These are phyloP conservation scores for Centropristis striata DNA, from an alignment of 2,113 vertebrate species.

Conservation along the genomic window DNA sequence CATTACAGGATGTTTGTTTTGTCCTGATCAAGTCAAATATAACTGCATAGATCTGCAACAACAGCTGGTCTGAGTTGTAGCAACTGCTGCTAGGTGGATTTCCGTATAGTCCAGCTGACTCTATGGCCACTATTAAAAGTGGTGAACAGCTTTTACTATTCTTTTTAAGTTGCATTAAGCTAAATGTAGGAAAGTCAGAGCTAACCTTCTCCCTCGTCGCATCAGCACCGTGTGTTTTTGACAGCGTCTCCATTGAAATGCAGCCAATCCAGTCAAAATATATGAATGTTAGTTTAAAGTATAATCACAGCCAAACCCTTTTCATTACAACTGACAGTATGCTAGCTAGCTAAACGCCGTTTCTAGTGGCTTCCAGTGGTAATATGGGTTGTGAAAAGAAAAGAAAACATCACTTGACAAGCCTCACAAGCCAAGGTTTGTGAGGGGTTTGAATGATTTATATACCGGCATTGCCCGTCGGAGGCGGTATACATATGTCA, in stretches of 20 bases:
- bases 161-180: not conserved
- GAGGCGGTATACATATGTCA: too few relatives aligned
- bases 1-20: not conserved
- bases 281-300: not conserved
- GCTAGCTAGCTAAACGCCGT: conserved; percentile 6
- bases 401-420: conserved; percentile 47
- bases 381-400: conserved; percentile 14
- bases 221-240: conserved; percentile 59
- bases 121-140: rapidly evolving
- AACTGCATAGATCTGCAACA: conserved; percentile 13
- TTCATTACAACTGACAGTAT: not conserved
- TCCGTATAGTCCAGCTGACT: not conserved
- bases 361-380: not conserved
- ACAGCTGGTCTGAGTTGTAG: conserved; percentile 39
- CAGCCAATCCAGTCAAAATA: conserved; percentile 10
- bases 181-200: conserved; percentile 15
- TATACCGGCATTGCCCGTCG: not conserved
- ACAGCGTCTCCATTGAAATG: conserved; percentile 69
- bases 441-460: not conserved
- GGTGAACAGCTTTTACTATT: not conserved
- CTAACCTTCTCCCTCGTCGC: conserved; percentile 62
- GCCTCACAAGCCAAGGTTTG: not conserved
- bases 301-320: not conserved
- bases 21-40: not conserved
- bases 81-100: conserved; percentile 37